phyloP scores from a whole-genome alignment of 1,140 invertebrate species.

The Euborellia annulipes region DNA sequence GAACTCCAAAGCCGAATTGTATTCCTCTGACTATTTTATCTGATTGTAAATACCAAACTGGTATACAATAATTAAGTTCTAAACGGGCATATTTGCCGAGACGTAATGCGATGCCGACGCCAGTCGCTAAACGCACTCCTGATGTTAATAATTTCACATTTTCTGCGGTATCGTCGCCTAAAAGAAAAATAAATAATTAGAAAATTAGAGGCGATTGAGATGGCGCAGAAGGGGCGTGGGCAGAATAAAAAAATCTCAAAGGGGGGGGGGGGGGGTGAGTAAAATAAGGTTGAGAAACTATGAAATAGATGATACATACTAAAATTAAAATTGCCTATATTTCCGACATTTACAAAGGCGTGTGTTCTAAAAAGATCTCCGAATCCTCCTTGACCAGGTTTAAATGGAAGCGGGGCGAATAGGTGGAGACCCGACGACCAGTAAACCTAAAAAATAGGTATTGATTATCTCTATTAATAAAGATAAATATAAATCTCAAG shows the following conservation, averaged over 20 bases:
- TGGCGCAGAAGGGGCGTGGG: not conserved
- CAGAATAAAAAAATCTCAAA: conserved; percentile 1
- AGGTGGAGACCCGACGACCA: conserved; percentile 68
- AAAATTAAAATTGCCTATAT: conserved; percentile 41
- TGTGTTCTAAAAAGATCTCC: conserved; percentile 68
- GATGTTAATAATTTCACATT: conserved; percentile 28
- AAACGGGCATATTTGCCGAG: conserved; percentile 60
- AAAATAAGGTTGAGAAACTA: conserved; percentile 5
- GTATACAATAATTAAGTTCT: conserved; percentile 74
- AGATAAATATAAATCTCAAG: not conserved
- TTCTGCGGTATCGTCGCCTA: conserved; percentile 25
- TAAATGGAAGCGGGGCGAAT: conserved; percentile 72
- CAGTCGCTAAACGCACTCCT: conserved; percentile 43
- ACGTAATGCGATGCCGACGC: conserved; percentile 58
- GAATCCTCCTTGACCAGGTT: conserved; percentile 51
- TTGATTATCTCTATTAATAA: not conserved
- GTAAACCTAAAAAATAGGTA: conserved; percentile 36
- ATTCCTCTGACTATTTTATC: conserved; percentile 40
- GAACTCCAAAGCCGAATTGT: conserved; percentile 53
- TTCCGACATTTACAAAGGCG: conserved; percentile 71
- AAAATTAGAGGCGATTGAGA: conserved; percentile 8
- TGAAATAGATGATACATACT: conserved; percentile 24
- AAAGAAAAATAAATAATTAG: conserved; percentile 16
- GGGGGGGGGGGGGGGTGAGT: not conserved
- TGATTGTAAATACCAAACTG: conserved; percentile 34